These are phyloP conservation scores for Rotaria macrura DNA, from an alignment of 2,888 invertebrate species.

Conservation along the genomic window DNA sequence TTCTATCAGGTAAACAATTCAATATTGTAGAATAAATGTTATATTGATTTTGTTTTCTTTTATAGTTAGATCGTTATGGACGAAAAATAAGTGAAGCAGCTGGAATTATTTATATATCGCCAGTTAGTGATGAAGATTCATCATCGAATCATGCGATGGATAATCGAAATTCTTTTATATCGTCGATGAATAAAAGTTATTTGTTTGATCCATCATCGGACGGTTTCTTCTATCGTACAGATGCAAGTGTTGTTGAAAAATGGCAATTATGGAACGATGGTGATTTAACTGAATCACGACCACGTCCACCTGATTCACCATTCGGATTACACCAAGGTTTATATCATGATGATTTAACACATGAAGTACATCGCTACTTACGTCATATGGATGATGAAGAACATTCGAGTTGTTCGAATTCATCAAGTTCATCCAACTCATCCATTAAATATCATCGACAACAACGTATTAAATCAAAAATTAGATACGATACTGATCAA, in stretches of 20 bases:
- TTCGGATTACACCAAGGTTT: neutral
- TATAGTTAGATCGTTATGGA: conserved; percentile 12
- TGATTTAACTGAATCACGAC: neutral
- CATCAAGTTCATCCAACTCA: neutral
- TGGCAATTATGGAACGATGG: conserved; percentile 14
- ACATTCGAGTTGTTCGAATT: neutral
- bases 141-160: neutral
- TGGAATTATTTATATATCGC: conserved; percentile 7
- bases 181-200: neutral
- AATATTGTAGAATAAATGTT: no score
- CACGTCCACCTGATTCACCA: neutral
- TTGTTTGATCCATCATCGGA: neutral
- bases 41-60: neutral
- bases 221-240: neutral
- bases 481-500: neutral
- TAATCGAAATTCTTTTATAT: neutral
- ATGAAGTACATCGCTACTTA: neutral
- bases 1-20: neutral
- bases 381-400: neutral
- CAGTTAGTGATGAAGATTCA: neutral
- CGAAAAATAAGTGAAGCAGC: neutral
- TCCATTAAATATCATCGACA: neutral
- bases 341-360: neutral
- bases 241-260: neutral
- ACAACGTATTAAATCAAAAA: neutral